Evolutionary conservation across 2,113 vertebrate species (phyloP).

Genomic region (Psittacula cyanocephala): DNA sequence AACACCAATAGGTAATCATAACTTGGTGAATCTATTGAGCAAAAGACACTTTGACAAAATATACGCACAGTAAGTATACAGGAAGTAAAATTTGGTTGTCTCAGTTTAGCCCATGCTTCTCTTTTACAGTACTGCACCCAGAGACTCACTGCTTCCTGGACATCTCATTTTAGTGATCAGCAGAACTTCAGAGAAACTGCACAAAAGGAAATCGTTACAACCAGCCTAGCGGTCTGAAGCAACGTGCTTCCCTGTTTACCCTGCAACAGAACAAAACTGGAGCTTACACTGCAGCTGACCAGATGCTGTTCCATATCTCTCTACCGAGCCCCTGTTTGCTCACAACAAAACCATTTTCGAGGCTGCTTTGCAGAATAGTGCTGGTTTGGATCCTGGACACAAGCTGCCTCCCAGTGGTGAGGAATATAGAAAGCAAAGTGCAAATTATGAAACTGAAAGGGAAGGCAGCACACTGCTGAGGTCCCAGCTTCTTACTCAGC

Average conservation of each 20-base stretch:
- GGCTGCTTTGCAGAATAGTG: not conserved
- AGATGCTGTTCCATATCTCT: not conserved
- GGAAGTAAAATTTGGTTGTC: not conserved
- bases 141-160: not conserved
- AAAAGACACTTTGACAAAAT: not conserved
- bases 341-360: not conserved
- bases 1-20: not conserved
- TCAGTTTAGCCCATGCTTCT: not conserved
- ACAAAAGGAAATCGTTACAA: not conserved
- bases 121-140: not conserved
- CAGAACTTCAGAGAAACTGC: not conserved
- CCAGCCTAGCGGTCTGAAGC: not conserved
- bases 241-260: not conserved
- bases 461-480: not conserved
- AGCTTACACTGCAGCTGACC: not conserved
- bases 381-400: not conserved
- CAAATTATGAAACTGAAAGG: not conserved
- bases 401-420: slow-evolving; percentile 30
- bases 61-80: not conserved
- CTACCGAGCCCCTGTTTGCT: not conserved
- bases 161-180: not conserved
- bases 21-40: not conserved
- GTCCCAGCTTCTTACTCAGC: not conserved
- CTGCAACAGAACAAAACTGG: not conserved
- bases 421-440: not conserved